Percentiles rank a stretch among this genome's conserved stretches.
These are phyloP conservation scores for Ostrea edulis DNA, from an alignment of 1,140 invertebrate species.

Conservation along the genomic window DNA sequence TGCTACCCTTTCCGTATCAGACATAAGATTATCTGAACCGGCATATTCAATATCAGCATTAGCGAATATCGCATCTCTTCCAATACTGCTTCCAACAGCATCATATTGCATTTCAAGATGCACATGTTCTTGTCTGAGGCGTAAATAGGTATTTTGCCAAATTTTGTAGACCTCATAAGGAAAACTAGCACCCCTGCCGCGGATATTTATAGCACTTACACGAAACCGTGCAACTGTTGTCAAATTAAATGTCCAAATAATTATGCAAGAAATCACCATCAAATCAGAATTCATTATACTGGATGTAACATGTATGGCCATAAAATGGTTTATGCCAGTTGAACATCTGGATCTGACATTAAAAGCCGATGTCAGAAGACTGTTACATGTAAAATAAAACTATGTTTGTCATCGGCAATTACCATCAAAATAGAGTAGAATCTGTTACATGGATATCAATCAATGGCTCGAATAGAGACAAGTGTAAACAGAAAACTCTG, in stretches of 20 bases:
- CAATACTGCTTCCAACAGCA: constrained; percentile 61
- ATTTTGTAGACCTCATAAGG: constrained; percentile 51
- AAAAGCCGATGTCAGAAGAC: neutral
- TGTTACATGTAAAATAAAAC: neutral
- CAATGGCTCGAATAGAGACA: neutral
- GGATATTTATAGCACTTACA: constrained; percentile 17
- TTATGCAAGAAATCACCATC: neutral
- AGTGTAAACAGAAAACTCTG: neutral
- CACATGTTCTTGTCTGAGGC: constrained; percentile 39
- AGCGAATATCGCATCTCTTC: constrained; percentile 56
- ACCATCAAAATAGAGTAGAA: neutral
- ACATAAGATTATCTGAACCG: constrained; percentile 62
- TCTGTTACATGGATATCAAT: constrained; percentile 7
- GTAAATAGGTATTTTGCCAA: constrained; percentile 46
- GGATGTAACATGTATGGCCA: neutral
- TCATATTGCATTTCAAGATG: constrained; percentile 61
- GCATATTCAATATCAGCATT: constrained; percentile 63
- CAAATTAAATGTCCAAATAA: neutral
- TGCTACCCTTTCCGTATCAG: constrained; percentile 25
- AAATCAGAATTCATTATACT: neutral
- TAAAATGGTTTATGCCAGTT: neutral
- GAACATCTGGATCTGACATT: no score
- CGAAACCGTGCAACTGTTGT: neutral
- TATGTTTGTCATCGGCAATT: constrained; percentile 4
- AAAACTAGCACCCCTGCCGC: constrained; percentile 53